Base-by-base conservation (phyloP, 2,888 invertebrate genomes). In the Ceraclea dissimilis region DNA sequence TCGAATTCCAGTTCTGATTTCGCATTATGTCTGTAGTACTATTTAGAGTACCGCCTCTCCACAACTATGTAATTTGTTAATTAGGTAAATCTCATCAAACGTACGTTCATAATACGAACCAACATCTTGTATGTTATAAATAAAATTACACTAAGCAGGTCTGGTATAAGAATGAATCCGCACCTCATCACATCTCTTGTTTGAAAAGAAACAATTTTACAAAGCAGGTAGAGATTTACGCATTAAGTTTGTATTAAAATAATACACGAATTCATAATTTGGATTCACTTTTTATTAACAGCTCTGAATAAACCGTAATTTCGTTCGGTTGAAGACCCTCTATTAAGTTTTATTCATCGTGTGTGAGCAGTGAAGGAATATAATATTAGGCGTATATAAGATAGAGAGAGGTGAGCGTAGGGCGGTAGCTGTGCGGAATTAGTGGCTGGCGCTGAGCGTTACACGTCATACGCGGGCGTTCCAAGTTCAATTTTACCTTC, bases 371-470 rank as follows among this genome's bases (percentile, higher is more conserved):
- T n/a, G 17, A 5, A 17, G 43, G 17, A 8, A 47, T 47, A 47
- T 18, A 4, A 26, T 26, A 49, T 49, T 22, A 50, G 39, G 22
- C 13, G 48, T 18, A 19, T 34, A 53, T 17, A 47, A 21, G 49
- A 57, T 53, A 22, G 59, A 53, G 55, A 51, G 49, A 52, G 56
- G 34, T 33, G 49, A 19, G 61, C 61, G 61, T 61, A 61, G 52
- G 52, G 57, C 59, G 57, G 61, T 61, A 61, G 61, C 57, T 52
- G 56, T n/a, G 51, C 57, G 33, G 57, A 54, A 57, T 57, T 57
- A 57, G 57, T 51, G 57, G 57, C 49, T 47, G 57, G 52, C 57
- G 57, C 39, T 54, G 53, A 48, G 18, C 49, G 53, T 26, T 49
- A 49, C 49, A 54, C 48, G 49, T 54, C 53, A 48, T 21, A 54